These are phyloP conservation scores for Aleiodes sp. DNA, from an alignment of 1,140 invertebrate genomes.

Conservation along the genomic window DNA sequence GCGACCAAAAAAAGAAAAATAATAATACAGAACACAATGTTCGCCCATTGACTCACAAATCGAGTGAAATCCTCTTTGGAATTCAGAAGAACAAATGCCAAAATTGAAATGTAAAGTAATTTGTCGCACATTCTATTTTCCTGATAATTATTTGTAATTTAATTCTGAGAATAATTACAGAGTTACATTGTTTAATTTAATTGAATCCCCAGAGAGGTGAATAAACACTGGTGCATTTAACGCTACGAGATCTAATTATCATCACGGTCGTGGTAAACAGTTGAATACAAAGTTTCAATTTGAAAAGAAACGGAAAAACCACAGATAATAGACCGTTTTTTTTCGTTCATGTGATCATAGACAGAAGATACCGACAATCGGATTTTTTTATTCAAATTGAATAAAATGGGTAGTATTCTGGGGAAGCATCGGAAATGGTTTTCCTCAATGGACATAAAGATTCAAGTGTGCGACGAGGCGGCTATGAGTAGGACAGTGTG, in stretches of 20 bases:
- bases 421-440: slow-evolving; percentile 43
- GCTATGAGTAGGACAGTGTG: slow-evolving; percentile 66
- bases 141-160: neutral
- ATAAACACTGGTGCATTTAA: slow-evolving; percentile 18
- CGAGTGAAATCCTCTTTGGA: neutral
- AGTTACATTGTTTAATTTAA: neutral
- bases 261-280: slow-evolving; percentile 30
- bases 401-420: too few species aligned
- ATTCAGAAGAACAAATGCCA: too few species aligned
- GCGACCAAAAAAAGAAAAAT: slow-evolving; percentile 3
- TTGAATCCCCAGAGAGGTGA: neutral
- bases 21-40: too few species aligned
- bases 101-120: neutral
- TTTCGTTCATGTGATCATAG: too few species aligned
- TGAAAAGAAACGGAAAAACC: neutral
- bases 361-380: too few species aligned
- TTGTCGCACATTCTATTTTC: neutral
- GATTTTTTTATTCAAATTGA: too few species aligned
- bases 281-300: neutral
- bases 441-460: slow-evolving; percentile 53
- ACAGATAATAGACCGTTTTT: neutral
- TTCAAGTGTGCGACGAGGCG: slow-evolving; percentile 1
- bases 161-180: neutral
- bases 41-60: slow-evolving; percentile 3
- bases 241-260: slow-evolving; percentile 36